Percentiles rank a stretch among this genome's conserved stretches.
Evolutionary conservation across 2,888 invertebrate genomes (phyloP).

Genomic region (Agrilus mali): DNA sequence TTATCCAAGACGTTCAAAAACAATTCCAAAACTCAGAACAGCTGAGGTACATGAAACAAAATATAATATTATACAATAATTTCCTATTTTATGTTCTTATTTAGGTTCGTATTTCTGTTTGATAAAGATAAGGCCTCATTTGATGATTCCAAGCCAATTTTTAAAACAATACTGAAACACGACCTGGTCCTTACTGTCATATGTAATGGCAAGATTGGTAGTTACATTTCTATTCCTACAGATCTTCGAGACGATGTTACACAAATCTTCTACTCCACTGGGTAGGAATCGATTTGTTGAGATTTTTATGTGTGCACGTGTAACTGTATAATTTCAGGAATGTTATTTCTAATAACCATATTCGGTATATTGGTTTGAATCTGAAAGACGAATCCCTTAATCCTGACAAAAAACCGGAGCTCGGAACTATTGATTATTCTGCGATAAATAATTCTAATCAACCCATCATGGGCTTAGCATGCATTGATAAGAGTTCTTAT

Average conservation of each 20-base stretch:
- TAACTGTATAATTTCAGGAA: constrained; percentile 8
- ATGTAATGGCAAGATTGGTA: constrained; percentile 36
- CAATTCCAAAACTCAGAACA: no score
- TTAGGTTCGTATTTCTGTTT: constrained; percentile 42
- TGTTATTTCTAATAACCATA: constrained; percentile 16
- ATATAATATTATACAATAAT: background rate
- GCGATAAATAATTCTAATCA: constrained; percentile 35
- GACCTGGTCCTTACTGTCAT: constrained; percentile 71
- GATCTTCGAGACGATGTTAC: constrained; percentile 21
- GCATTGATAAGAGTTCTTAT: constrained; percentile 23
- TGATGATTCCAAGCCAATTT: constrained; percentile 47
- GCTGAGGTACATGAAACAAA: constrained; percentile 12
- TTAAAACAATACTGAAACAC: constrained; percentile 50
- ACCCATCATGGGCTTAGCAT: constrained; percentile 55
- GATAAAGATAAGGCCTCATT: constrained; percentile 50
- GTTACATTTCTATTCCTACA: constrained; percentile 22
- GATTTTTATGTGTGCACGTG: background rate
- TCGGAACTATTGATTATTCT: constrained; percentile 30
- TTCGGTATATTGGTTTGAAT: constrained; percentile 28
- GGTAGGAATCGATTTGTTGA: constrained; percentile 8
- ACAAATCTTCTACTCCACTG: constrained; percentile 11
- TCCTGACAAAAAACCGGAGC: constrained; percentile 18
- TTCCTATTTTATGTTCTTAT: background rate
- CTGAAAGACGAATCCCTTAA: constrained; percentile 26
- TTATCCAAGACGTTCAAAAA: constrained; percentile 20